Percentiles rank a stretch among this genome's conserved stretches.
These are phyloP conservation scores for Tursiops truncatus DNA, from an alignment of 2,113 vertebrate genomes.

Conservation along the genomic window DNA sequence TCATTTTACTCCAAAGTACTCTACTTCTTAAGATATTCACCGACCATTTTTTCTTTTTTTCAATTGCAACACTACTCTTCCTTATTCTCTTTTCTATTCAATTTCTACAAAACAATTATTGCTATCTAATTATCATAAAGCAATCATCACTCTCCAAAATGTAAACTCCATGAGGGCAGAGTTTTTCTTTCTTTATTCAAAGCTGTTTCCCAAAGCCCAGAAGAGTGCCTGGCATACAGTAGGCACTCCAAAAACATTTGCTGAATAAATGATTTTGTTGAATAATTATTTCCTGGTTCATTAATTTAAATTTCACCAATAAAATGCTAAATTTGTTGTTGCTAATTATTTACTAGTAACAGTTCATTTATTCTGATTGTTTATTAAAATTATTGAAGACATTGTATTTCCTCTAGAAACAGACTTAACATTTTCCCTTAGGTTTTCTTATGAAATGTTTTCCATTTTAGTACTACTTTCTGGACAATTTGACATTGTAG, in stretches of 20 bases:
- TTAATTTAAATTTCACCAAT: background rate
- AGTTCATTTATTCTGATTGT: too few species aligned
- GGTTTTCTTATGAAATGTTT: background rate
- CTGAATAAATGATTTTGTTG: background rate
- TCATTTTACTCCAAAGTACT: background rate
- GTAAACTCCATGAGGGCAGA: background rate
- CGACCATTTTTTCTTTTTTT: background rate
- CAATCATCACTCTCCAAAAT: background rate
- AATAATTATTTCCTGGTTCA: background rate
- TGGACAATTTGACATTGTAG: background rate
- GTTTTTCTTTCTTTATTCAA: background rate
- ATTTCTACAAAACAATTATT: background rate
- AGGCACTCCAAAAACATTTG: accelerated
- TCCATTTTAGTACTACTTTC: background rate
- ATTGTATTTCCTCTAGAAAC: background rate
- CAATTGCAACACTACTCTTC: background rate
- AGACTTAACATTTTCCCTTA: background rate
- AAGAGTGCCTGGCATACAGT: too few species aligned
- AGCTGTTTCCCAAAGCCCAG: background rate
- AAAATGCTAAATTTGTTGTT: background rate
- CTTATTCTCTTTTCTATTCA: background rate
- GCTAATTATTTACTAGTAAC: background rate
- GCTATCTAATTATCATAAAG: background rate
- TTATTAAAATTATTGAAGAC: background rate
- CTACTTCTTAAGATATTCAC: background rate